A percentile compares a stretch with the other conserved stretches of the same genome.
Conservation (phyloP, 2,797 vertebrate species). For the Polyboroides typus region DNA sequence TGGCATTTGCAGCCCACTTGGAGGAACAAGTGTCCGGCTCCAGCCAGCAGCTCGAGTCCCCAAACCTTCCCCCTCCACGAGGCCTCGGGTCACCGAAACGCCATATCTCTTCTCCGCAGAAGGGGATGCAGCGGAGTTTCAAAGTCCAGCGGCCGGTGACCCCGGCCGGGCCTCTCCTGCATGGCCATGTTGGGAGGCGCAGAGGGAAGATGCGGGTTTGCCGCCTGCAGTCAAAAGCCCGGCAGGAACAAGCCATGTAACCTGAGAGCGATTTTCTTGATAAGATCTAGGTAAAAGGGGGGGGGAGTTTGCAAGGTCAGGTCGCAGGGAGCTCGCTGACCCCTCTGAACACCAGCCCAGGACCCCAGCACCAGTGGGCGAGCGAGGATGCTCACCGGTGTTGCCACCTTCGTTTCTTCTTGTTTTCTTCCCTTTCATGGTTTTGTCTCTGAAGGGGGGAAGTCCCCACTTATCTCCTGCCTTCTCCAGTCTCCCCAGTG, state of each 20-base stretch:
- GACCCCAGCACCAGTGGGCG: neutral
- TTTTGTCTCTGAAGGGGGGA: neutral
- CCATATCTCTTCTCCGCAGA: neutral
- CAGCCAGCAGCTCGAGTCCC: neutral
- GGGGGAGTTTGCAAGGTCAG: neutral
- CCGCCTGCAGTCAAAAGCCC: neutral
- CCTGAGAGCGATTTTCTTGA: neutral
- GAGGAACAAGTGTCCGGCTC: fast-evolving
- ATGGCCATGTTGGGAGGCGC: neutral
- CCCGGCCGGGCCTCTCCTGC: neutral
- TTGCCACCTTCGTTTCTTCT: neutral
- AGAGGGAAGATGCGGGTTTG: neutral
- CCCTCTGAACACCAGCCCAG: neutral
- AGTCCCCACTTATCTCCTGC: constrained; percentile 13
- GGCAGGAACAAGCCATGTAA: neutral
- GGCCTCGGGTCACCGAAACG: fast-evolving
- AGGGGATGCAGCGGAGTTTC: neutral
- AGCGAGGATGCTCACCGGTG: neutral
- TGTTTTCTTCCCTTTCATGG: neutral
- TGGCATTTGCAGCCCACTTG: neutral
- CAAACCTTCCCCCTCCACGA: fast-evolving
- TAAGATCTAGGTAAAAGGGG: neutral
- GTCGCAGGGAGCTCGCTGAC: neutral
- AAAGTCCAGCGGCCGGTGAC: neutral
- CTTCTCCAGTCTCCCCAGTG: neutral